Evolutionary conservation across 2,888 invertebrate species (phyloP), one percentile per base, ranked within the genome.

Genomic region (Diadegma fenestrale): DNA sequence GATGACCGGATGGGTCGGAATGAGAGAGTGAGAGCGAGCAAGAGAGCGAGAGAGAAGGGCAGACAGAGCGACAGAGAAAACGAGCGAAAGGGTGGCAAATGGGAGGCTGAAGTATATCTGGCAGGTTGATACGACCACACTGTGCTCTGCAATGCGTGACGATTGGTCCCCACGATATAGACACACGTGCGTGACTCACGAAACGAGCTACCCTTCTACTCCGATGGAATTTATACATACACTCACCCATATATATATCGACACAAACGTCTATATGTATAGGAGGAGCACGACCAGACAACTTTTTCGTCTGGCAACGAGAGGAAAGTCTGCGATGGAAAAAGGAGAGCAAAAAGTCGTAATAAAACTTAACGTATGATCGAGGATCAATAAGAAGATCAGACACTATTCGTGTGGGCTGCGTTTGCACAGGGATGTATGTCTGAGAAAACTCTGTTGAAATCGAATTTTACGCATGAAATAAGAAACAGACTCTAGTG

Each of bases 171-270:
- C 51, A 63, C 61, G 43, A 54, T 51, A 41, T 64, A 71, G 37
- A 71, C 41, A 19, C 68, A 73, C 73, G 76, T 76, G 79, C 82
- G 82, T 82, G 82, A 82, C 82, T 80, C 43, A 71, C 30, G 61
- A 80, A 51, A 58, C 45, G 54, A 72, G 58, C 79, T 33, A 54
- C n/a, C 54, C 33, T 80, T 22, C 33, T 66, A 8, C 58, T n/a
- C 41, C 68, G 30, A 41, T 48, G 61, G 54, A 75, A 75, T 63
- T 68, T 48, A 22, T 48, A 83, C 19, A 33, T 19, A 41, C 33
- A 22, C 22, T 12, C 54, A 26, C 22, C 4, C 22, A 10, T 3
- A 10, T 22, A 30, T 17, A 48, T 14, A 43, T 30, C 0, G 5
- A 17, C 30, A 14, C n/a, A 43, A n/a, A n/a, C 26, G 37, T 37